Conservation (phyloP, 2,797 vertebrate genomes). For the Spinus olivaceus region DNA sequence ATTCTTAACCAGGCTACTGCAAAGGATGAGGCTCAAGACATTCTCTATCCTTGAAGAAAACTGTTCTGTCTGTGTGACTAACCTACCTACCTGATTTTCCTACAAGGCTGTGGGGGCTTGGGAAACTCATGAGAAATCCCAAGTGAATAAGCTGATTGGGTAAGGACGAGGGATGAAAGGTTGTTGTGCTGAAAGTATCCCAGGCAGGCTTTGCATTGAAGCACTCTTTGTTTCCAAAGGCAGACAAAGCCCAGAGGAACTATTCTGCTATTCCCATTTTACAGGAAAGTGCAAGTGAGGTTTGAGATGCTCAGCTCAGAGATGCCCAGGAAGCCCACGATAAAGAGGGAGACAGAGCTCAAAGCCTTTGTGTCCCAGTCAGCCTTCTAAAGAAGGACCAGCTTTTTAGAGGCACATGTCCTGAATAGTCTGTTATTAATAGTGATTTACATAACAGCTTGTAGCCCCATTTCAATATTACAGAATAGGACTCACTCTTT, state of each 20-base stretch:
- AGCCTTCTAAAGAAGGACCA: neutral
- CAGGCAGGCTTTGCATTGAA: neutral
- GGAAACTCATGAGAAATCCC: neutral
- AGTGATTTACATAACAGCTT: constrained; percentile 29
- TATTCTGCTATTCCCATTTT: neutral
- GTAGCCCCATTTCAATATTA: neutral
- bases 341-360: neutral
- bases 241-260: neutral
- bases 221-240: neutral
- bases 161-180: neutral
- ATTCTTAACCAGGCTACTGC: neutral
- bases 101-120: neutral
- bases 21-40: neutral
- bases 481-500: neutral
- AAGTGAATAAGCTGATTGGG: neutral
- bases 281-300: neutral
- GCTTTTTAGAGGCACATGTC: neutral
- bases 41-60: neutral
- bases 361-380: neutral
- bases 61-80: neutral
- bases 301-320: neutral
- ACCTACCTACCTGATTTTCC: neutral
- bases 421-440: constrained; percentile 16
- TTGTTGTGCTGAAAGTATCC: neutral
- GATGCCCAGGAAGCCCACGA: neutral